These are phyloP conservation scores for Gryllus bimaculatus DNA, from an alignment of 1,140 invertebrate species.

Conservation along the genomic window DNA sequence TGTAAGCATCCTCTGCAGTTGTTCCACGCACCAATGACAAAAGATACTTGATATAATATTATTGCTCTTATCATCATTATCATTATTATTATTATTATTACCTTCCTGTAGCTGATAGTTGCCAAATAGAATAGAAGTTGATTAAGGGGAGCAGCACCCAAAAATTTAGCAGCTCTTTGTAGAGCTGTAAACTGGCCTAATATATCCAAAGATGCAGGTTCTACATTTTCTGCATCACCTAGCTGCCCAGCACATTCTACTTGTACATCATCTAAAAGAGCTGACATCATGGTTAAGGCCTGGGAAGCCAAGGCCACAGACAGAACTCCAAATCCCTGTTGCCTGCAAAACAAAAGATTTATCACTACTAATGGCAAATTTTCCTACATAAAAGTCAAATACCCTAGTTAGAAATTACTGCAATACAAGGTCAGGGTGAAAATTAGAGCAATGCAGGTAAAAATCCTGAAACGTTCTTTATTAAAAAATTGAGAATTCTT, in stretches of 20 bases:
- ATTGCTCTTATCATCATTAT: too few species aligned
- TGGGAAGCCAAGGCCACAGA: slow-evolving; percentile 70
- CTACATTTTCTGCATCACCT: slow-evolving; percentile 31
- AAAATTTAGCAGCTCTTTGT: slow-evolving; percentile 45
- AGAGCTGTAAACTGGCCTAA: slow-evolving; percentile 50
- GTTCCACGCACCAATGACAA: too few species aligned
- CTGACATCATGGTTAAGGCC: slow-evolving; percentile 54
- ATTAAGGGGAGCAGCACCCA: slow-evolving; percentile 45
- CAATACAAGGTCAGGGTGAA: too few species aligned
- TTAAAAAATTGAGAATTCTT: too few species aligned
- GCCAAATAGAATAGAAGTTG: slow-evolving; percentile 79
- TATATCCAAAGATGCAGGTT: slow-evolving; percentile 48
- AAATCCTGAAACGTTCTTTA: too few species aligned
- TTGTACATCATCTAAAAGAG: slow-evolving; percentile 57
- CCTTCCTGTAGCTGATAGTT: slow-evolving; percentile 80
- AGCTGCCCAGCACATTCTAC: slow-evolving; percentile 48
- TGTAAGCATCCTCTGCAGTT: too few species aligned
- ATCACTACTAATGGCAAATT: too few species aligned
- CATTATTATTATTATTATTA: slow-evolving; percentile 24
- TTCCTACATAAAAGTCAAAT: too few species aligned
- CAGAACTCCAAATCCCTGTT: slow-evolving; percentile 72
- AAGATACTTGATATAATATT: too few species aligned
- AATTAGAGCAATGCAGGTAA: too few species aligned
- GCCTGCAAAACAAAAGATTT: slow-evolving; percentile 32
- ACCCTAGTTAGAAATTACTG: too few species aligned